Base-by-base conservation (phyloP, 2,797 vertebrate species). In the Erpetoichthys calabaricus region DNA sequence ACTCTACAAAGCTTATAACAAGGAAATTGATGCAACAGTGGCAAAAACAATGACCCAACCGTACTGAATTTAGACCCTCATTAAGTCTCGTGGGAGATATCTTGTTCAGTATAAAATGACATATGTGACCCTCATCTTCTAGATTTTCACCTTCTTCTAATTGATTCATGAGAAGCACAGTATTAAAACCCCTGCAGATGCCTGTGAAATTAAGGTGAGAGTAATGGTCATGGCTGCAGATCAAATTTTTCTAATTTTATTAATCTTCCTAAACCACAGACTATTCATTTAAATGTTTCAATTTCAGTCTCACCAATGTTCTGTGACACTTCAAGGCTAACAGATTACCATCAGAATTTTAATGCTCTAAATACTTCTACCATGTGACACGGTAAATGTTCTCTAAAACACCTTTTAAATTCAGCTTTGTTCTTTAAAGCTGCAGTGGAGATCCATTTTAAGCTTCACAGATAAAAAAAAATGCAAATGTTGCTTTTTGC, bases 81-180 rank as follows among this genome's bases (percentile, higher is more conserved):
- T 70, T 45, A 58, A 63, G 73, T 77, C 80, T 77, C 71, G 57
- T 8, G 71, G 76, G 80, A 80, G 73, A 65, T 66, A 62, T 72
- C 66, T 60, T 71, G 52, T 79, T 82, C 74, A 71, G 75, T 67
- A 74, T 65, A 75, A 68, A 75, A 74, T 65, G 72, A 63, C 72
- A 67, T 70, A 70, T 61, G 65, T 78, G 77, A 80, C 77, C 78
- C 77, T 76, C 74, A 80, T 81, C 78, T 76, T 65, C 60, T 63
- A 61, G 71, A 72, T 75, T 67, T 73, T 83, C 78, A 82, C 79
- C 80, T 80, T 68, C 59, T 10, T 57, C 75, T 83, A 85, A 87
- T 84, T 83, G 78, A 81, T 83, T 83, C 73, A 73, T 72, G 72
- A 68, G 63, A 75, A 64, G 72, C 70, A 64, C 64, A 62, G 67